phyloP scores from a whole-genome alignment of 2,113 vertebrate species.

The Sylvietta virens region DNA sequence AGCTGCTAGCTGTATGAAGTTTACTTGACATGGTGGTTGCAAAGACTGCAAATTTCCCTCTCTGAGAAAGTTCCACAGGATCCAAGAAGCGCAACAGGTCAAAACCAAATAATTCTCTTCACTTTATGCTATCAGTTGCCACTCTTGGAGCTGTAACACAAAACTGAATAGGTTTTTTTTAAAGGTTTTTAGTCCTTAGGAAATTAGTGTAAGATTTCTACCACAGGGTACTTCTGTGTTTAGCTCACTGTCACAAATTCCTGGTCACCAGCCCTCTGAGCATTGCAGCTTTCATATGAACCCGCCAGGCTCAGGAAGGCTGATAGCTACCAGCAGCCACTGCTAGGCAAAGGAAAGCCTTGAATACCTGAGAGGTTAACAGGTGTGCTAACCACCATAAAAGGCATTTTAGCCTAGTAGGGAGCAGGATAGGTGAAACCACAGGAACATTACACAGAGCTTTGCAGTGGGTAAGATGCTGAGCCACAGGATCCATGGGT shows the following conservation, averaged over 20 bases:
- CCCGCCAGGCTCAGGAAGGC: neutral
- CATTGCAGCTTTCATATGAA: neutral
- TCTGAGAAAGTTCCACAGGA: neutral
- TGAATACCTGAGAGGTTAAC: neutral
- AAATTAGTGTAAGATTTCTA: neutral
- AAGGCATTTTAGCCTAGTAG: neutral
- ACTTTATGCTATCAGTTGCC: neutral
- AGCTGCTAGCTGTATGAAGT: neutral
- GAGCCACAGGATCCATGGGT: neutral
- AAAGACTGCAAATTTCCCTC: neutral
- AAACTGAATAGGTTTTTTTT: neutral
- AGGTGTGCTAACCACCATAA: neutral
- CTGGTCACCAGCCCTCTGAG: neutral
- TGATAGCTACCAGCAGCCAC: neutral
- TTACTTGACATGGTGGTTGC: neutral
- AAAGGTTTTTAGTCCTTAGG: neutral
- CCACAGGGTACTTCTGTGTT: neutral
- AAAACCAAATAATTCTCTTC: neutral
- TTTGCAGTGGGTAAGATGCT: neutral
- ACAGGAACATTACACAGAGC: neutral
- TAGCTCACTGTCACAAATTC: neutral
- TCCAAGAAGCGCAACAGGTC: neutral
- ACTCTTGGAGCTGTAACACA: neutral
- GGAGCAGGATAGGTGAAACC: neutral
- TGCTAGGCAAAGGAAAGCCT: neutral